Conservation (phyloP, 2,113 vertebrate species). For the Gymnarchus niloticus region DNA sequence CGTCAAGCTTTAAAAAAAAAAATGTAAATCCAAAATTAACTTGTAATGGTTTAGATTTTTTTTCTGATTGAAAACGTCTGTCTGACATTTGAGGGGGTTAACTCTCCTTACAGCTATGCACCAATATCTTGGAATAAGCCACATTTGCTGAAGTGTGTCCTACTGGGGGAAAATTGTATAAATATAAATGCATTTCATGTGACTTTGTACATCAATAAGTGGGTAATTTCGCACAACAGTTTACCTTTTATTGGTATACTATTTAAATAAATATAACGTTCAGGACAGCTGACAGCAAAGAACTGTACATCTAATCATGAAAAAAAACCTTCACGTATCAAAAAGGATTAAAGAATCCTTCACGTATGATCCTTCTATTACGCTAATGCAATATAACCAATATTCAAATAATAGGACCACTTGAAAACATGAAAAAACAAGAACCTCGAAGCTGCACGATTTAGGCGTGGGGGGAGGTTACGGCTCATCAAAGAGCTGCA, state of each 20-base stretch:
- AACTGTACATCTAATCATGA: background rate
- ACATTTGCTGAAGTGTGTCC: too few species aligned
- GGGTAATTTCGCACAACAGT: background rate
- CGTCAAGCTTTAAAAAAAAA: background rate
- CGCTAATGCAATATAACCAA: background rate
- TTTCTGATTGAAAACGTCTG: background rate
- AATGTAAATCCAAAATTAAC: background rate
- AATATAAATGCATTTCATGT: background rate
- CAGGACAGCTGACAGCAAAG: background rate
- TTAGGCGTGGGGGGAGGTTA: slow-evolving; percentile 43
- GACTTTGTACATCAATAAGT: background rate
- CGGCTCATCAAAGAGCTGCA: slow-evolving; percentile 91
- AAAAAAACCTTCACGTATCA: background rate
- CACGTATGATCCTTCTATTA: background rate
- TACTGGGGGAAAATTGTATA: background rate
- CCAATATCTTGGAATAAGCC: background rate
- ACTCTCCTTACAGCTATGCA: background rate
- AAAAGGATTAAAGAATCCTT: background rate
- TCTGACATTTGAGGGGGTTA: too few species aligned
- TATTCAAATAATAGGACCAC: background rate
- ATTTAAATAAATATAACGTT: background rate
- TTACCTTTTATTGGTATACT: background rate
- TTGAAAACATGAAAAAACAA: background rate
- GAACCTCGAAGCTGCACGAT: slow-evolving; percentile 16
- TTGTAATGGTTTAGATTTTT: background rate